A percentile compares a stretch with the other conserved stretches of the same genome.
Evolutionary conservation across 2,888 invertebrate genomes (phyloP).

Genomic region (Carterocephalus palaemon): DNA sequence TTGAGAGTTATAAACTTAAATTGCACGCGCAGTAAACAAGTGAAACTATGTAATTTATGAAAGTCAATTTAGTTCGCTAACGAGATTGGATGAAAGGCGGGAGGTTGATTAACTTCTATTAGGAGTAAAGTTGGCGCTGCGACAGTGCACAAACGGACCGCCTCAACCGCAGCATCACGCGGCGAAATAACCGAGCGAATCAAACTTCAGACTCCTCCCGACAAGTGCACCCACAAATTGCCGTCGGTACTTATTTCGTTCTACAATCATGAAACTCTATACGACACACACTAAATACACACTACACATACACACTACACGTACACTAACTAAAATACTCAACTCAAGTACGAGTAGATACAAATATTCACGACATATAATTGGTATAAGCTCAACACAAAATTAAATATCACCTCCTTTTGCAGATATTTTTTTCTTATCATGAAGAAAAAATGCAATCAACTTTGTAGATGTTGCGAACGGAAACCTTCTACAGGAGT

Average conservation of each 20-base stretch:
- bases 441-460: slow-evolving; percentile 52
- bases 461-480: slow-evolving; percentile 42
- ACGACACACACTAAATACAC: no score
- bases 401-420: no score
- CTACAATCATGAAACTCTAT: slow-evolving; percentile 4
- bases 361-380: no score
- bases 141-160: slow-evolving; percentile 54
- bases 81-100: slow-evolving; percentile 64
- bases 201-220: slow-evolving; percentile 26
- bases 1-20: slow-evolving; percentile 58
- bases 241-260: slow-evolving; percentile 6
- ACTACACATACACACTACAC: no score
- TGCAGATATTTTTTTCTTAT: no score
- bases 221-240: slow-evolving; percentile 17
- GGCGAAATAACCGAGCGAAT: slow-evolving; percentile 31
- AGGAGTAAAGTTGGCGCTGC: slow-evolving; percentile 49
- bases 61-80: slow-evolving; percentile 67
- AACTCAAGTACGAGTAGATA: no score
- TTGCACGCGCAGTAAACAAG: slow-evolving; percentile 45
- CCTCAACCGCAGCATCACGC: slow-evolving; percentile 49
- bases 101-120: slow-evolving; percentile 65
- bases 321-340: no score
- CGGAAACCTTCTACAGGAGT: slow-evolving; percentile 38
- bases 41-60: slow-evolving; percentile 52
- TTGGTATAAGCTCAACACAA: neutral